Evolutionary conservation across 2,113 vertebrate species (phyloP), one percentile per base, ranked within the genome.

Genomic region (Puffinus mauretanicus): DNA sequence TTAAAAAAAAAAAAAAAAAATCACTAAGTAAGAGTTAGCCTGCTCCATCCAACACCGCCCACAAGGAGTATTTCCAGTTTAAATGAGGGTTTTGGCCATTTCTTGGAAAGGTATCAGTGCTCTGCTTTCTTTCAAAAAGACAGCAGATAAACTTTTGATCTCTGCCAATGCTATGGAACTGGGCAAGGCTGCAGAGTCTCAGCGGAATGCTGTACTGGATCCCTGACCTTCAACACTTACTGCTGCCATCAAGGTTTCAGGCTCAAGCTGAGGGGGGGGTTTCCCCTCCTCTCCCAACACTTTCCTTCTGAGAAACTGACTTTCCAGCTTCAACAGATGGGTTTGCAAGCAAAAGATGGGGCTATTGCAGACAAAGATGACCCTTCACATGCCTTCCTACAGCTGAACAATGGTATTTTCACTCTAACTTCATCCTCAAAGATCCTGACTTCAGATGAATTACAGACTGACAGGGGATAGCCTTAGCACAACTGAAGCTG

Each of bases 51-150:
- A 92, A 69, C 54, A 80, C 11, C 2, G 3, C 58, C 79, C 58
- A 67, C 30, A 79, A 88, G 78, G 54, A 93, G 44, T 49, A 83
- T 60, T 88, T 84, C 46, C 54, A 93, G 72, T 62, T 73, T 71
- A 77, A 92, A 75, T 25, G 20, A 86, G 24, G 17, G 47, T 36
- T 95, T 86, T 0, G 1, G 42, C 60, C 55, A 44, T 71, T 90
- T 90, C 85, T 95, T 92, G 62, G 79, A 51, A 83, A 88, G n/a
- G 51, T 58, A 77, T 75, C 82, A 54, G 64, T n/a, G 51, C 76
- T 95, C 95, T 93, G 88, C 52, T 83, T 96, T 93, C 72, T 86
- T 94, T 96, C 94, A 94, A 40, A 47, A 90, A 78, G 88, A 57
- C 76, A 81, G 79, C 38, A 86, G 88, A 93, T 88, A 73, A 93